A percentile compares a stretch with the other conserved stretches of the same genome.
Evolutionary conservation across 1,140 invertebrate species (phyloP).

Genomic region (Caenorhabditis remanei): DNA sequence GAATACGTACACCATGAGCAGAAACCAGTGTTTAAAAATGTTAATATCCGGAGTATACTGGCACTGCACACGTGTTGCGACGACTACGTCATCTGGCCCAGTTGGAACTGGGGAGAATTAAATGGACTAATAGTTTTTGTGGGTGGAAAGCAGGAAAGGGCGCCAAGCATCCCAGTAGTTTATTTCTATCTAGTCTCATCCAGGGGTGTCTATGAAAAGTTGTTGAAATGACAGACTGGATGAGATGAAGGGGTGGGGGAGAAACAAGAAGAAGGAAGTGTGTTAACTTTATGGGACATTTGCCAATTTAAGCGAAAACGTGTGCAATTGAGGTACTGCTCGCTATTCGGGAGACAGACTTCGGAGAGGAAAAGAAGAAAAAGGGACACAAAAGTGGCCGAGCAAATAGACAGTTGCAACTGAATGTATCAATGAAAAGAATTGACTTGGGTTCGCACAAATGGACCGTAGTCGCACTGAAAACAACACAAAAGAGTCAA

Average conservation of each 20-base stretch:
- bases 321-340: conserved; percentile 47
- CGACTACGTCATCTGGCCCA: conserved; percentile 22
- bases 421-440: conserved; percentile 18
- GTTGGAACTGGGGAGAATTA: neutral
- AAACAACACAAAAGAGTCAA: conserved; percentile 32
- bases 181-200: conserved; percentile 41
- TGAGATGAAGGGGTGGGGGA: neutral
- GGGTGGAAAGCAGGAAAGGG: neutral
- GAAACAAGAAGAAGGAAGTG: neutral
- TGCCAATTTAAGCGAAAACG: conserved; percentile 52
- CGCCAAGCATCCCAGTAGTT: neutral
- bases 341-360: conserved; percentile 30
- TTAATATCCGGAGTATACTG: conserved; percentile 45
- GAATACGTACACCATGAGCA: conserved; percentile 22
- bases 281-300: conserved; percentile 40
- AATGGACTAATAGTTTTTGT: conserved; percentile 25
- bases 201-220: conserved; percentile 9
- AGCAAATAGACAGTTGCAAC: conserved; percentile 46
- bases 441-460: neutral
- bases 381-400: conserved; percentile 30
- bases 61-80: conserved; percentile 9
- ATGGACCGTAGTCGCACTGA: conserved; percentile 25
- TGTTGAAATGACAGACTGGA: conserved; percentile 13
- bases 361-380: neutral
- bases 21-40: conserved; percentile 11